These are phyloP conservation scores for Gymnopithys bicolor DNA, from an alignment of 2,797 vertebrate genomes.

Conservation along the genomic window DNA sequence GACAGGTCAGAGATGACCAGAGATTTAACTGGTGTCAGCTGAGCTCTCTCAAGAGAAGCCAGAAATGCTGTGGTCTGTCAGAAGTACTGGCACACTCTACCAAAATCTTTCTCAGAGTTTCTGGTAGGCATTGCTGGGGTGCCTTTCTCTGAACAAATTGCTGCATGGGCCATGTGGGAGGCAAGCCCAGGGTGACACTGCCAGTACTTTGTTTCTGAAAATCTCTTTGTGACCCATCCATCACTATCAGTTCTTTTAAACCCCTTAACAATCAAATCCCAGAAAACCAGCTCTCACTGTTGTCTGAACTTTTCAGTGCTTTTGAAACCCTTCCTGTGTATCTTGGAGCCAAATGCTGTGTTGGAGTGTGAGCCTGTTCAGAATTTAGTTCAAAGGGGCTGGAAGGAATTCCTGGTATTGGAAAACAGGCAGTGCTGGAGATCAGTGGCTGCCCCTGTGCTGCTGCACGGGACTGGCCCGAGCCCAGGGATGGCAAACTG, in stretches of 20 bases:
- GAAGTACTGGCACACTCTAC: background rate
- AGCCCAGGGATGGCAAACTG: slow-evolving; percentile 12
- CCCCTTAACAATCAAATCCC: background rate
- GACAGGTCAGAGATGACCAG: background rate
- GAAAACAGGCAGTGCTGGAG: background rate
- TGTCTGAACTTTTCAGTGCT: background rate
- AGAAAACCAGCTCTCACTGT: background rate
- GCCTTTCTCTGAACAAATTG: background rate
- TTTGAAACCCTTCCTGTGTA: background rate
- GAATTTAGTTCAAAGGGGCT: slow-evolving; percentile 44
- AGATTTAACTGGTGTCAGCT: background rate
- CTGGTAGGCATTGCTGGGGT: background rate
- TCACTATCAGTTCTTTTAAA: background rate
- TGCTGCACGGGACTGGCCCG: background rate
- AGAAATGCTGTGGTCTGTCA: background rate
- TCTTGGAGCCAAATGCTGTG: background rate
- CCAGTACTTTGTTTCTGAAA: rapidly evolving
- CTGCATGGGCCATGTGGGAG: background rate
- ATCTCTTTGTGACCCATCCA: background rate
- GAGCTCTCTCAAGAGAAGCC: background rate
- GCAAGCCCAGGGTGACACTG: background rate
- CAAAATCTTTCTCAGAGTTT: background rate
- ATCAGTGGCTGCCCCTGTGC: background rate
- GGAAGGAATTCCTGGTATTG: slow-evolving; percentile 48
- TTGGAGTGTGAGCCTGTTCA: background rate